phyloP scores from a whole-genome alignment of 2,113 vertebrate species.

The Eonycteris spelaea region DNA sequence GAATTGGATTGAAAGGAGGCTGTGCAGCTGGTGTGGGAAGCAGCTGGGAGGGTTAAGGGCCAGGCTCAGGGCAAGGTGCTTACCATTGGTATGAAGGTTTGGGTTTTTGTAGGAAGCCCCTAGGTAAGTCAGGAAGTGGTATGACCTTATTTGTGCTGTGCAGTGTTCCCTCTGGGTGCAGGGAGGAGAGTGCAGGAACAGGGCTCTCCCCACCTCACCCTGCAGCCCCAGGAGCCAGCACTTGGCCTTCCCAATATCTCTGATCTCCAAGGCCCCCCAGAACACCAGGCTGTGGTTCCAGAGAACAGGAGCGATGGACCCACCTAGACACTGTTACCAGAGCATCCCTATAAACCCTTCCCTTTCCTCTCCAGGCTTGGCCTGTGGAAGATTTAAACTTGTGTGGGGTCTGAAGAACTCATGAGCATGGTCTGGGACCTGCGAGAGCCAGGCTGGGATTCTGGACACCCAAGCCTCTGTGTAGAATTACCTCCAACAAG shows the following conservation, averaged over 20 bases:
- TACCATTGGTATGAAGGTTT: background rate
- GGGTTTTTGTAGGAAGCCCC: background rate
- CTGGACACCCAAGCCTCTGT: background rate
- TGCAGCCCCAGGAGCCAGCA: background rate
- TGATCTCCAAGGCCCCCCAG: background rate
- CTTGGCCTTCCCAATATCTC: background rate
- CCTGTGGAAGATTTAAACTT: background rate
- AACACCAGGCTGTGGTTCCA: background rate
- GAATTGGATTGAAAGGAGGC: background rate
- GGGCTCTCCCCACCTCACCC: background rate
- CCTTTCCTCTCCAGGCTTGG: background rate
- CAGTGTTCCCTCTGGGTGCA: background rate
- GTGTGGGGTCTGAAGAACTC: background rate
- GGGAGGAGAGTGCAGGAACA: background rate
- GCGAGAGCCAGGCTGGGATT: background rate
- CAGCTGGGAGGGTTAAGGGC: background rate
- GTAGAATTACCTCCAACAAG: background rate
- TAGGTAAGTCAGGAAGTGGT: background rate
- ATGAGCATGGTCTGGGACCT: rapidly evolving
- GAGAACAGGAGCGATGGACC: background rate
- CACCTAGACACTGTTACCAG: background rate
- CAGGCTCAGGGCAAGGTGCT: background rate
- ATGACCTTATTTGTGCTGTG: background rate
- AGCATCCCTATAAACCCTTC: background rate
- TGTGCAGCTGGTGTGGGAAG: background rate